These are phyloP conservation scores for Hoplostethus atlanticus DNA, from an alignment of 2,797 vertebrate species.

Conservation along the genomic window DNA sequence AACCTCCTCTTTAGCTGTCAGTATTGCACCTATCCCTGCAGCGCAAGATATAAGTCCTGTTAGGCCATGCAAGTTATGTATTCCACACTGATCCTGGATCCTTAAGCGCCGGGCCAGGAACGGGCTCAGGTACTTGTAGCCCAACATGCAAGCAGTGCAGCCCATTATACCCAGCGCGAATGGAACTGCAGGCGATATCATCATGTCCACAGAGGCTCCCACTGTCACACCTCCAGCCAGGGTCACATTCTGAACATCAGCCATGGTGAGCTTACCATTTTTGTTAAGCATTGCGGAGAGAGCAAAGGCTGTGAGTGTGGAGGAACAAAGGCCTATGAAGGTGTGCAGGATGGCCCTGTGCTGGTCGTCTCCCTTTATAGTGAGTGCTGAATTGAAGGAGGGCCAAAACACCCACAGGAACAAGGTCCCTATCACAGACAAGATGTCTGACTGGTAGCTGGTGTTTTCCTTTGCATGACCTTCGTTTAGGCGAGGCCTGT, in stretches of 20 bases:
- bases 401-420: constrained; percentile 94
- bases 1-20: constrained; percentile 73
- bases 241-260: constrained; percentile 90
- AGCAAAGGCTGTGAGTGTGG: constrained; percentile 85
- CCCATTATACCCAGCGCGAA: constrained; percentile 86
- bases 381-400: constrained; percentile 88
- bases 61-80: constrained; percentile 90
- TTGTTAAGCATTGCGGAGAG: constrained; percentile 86
- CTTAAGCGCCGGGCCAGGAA: constrained; percentile 74
- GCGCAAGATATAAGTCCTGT: constrained; percentile 84
- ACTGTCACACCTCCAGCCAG: constrained; percentile 89
- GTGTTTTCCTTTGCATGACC: constrained; percentile 83
- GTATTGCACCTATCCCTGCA: constrained; percentile 82
- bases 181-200: constrained; percentile 81
- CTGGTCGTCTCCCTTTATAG: constrained; percentile 84
- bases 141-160: constrained; percentile 83
- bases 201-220: constrained; percentile 86
- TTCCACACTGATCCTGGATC: constrained; percentile 89
- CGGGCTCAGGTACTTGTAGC: constrained; percentile 87
- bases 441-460: constrained; percentile 84
- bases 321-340: constrained; percentile 86
- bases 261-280: constrained; percentile 84
- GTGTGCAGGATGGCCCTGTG: constrained; percentile 90
- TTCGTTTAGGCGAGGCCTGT: constrained; percentile 68
- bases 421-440: constrained; percentile 86